Evolutionary conservation across 2,113 vertebrate species (phyloP).

Genomic region (Campylorhamphus procurvoides): DNA sequence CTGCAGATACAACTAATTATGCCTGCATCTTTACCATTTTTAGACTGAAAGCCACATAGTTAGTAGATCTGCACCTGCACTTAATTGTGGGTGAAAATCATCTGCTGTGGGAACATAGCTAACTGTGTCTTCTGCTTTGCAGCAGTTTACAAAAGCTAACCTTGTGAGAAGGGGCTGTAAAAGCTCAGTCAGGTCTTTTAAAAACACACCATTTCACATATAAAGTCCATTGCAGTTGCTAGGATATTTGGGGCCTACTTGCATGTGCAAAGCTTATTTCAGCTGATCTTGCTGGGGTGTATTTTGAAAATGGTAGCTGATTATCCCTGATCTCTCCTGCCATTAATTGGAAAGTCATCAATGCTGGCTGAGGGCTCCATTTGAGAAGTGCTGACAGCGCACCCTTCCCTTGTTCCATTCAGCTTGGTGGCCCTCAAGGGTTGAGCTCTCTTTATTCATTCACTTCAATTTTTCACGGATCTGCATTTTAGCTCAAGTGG

Average conservation of each 20-base stretch:
- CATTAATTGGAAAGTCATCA: slow-evolving; percentile 8
- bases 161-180: background rate
- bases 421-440: background rate
- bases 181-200: background rate
- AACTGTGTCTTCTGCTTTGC: background rate
- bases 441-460: background rate
- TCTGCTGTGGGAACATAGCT: background rate
- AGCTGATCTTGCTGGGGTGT: background rate
- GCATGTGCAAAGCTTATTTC: background rate
- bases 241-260: slow-evolving; percentile 17
- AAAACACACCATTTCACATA: background rate
- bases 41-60: slow-evolving; percentile 9
- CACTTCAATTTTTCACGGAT: slow-evolving; percentile 21
- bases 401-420: background rate
- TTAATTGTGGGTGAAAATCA: slow-evolving; percentile 23
- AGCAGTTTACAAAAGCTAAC: background rate
- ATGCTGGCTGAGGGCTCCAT: background rate
- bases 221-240: background rate
- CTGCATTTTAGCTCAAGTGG: background rate
- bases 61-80: slow-evolving; percentile 9
- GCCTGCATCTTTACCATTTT: background rate
- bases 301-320: slow-evolving; percentile 31
- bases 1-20: background rate
- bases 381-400: background rate
- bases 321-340: slow-evolving; percentile 17